Evolutionary conservation across 2,113 vertebrate species (phyloP).

Genomic region (Rhipidura dahli): DNA sequence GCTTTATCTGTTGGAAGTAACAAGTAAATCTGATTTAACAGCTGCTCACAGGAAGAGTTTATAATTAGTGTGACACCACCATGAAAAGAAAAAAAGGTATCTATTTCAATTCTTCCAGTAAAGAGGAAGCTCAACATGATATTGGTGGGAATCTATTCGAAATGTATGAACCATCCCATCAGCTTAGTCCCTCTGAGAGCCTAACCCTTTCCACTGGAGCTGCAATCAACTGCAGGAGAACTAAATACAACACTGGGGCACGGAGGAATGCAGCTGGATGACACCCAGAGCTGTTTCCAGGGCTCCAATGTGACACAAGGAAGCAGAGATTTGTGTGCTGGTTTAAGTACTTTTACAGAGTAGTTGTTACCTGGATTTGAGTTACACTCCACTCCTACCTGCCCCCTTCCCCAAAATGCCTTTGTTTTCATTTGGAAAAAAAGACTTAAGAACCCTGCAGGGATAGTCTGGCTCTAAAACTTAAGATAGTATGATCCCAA

Average conservation of each 20-base stretch:
- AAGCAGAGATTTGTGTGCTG: accelerated
- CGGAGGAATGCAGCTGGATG: not conserved
- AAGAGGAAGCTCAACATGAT: not conserved
- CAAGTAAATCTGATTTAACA: not conserved
- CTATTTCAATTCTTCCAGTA: not conserved
- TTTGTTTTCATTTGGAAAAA: not conserved
- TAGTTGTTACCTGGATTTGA: not conserved
- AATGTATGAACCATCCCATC: not conserved
- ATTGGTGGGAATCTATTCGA: not conserved
- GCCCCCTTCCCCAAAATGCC: not conserved
- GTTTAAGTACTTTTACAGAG: not conserved
- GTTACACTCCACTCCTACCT: not conserved
- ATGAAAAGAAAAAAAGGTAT: not conserved
- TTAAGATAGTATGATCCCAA: not conserved
- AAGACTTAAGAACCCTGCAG: not conserved
- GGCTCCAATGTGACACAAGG: not conserved
- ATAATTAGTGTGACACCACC: not conserved
- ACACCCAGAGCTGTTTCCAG: not conserved
- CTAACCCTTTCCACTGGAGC: not conserved
- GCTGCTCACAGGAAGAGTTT: not conserved
- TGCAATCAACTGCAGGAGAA: not conserved
- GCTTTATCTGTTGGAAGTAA: not conserved
- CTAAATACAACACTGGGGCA: not conserved
- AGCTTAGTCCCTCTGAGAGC: not conserved
- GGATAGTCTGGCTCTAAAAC: not conserved